Evolutionary conservation across 2,888 invertebrate species (phyloP), one percentile per base, ranked within the genome.

Genomic region (Hypsopygia costalis): DNA sequence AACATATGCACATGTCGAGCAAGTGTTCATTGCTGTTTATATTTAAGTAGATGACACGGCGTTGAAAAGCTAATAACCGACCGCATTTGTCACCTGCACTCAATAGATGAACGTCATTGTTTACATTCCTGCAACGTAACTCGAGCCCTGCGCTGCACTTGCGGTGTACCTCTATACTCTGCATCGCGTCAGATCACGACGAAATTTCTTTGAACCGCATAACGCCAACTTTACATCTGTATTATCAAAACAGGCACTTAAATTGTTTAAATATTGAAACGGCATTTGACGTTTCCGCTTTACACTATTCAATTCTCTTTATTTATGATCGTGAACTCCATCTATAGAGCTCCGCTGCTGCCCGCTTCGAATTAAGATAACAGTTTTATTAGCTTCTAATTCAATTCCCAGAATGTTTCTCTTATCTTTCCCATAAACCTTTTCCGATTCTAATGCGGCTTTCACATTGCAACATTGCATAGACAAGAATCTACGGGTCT

Each of bases 291-390:
- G 43, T 52, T 52, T 52, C 56, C 54, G 52, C 51, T 49, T 25
- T 58, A 65, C n/a, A n/a, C 61, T 60, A 55, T 66, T 64, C 57
- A 63, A 63, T 68, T 68, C 58, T 51, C 52, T 55, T 58, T 56
- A 55, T 68, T 69, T 67, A 71, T 55, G 68, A 62, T 59, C 55
- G 55, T 62, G 67, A 69, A 69, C 68, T 59, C 63, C 55, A 65
- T 69, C 71, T 61, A 74, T 75, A 72, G 68, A 62, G 57, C 60
- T 62, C 55, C 54, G 27, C 58, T 50, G 65, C 69, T 63, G 64
- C 62, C 60, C 55, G 64, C 25, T 67, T 69, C 64, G 64, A 77
- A 81, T 79, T 75, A 76, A 81, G 78, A 83, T 85, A 81, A 81
- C 72, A 64, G 49, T 78, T 83, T 81, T 82, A 83, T 76, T 69